Conservation (phyloP, 2,797 vertebrate genomes). For the Tapirus indicus region DNA sequence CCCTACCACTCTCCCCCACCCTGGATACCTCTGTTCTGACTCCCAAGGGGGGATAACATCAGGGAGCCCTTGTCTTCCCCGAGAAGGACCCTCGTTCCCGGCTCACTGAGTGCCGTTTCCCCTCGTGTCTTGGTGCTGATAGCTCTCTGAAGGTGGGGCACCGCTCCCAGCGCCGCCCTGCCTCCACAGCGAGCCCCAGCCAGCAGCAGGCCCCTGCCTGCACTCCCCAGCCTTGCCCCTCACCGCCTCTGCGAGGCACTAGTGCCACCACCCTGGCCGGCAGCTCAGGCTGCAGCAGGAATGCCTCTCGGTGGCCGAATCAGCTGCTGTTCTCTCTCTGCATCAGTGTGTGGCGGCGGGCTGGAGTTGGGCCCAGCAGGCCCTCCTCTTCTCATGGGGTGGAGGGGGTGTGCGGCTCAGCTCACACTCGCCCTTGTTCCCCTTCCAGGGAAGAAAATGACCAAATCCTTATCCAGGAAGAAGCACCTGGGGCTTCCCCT, state of each 20-base stretch:
- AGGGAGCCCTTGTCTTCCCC: conserved; percentile 67
- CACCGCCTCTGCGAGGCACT: conserved; percentile 63
- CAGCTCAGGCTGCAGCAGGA: not conserved
- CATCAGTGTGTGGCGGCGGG: not conserved
- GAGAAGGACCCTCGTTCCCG: not conserved
- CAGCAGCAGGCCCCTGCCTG: conserved; percentile 76
- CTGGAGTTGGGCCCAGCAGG: not conserved
- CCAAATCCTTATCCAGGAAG: conserved; percentile 46
- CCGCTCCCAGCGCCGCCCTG: not conserved
- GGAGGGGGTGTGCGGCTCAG: not conserved
- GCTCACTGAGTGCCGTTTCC: not conserved
- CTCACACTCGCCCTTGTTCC: not conserved
- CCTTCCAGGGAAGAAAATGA: not conserved
- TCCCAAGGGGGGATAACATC: conserved; percentile 58
- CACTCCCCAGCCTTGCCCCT: conserved; percentile 21
- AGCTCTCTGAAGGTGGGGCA: conserved; percentile 39
- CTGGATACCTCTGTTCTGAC: conserved; percentile 37
- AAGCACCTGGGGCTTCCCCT: not conserved
- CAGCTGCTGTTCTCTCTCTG: not conserved
- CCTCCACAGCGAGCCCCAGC: conserved; percentile 60
- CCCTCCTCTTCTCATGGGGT: not conserved
- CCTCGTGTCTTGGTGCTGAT: conserved; percentile 78
- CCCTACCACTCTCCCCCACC: not conserved
- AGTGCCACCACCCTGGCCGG: not conserved
- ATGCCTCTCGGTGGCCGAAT: not conserved